Percentiles rank a stretch among this genome's conserved stretches.
These are phyloP conservation scores for Blera fallax DNA, from an alignment of 2,888 invertebrate species.

Conservation along the genomic window DNA sequence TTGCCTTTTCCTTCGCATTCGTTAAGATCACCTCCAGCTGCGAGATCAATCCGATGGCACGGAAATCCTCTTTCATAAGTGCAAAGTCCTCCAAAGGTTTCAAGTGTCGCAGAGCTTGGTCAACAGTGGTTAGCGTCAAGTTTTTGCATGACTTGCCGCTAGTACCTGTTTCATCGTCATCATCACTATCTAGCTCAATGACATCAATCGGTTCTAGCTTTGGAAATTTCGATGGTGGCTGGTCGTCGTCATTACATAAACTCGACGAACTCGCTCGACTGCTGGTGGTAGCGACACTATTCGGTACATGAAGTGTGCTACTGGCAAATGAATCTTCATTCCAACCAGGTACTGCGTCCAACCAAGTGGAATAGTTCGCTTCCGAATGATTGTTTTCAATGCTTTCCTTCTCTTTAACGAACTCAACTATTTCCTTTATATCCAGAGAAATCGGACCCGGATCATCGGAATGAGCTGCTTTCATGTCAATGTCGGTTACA, in stretches of 20 bases:
- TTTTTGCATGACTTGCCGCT: neutral
- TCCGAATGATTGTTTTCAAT: neutral
- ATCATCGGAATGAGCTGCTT: slow-evolving; percentile 8
- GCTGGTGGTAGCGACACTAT: slow-evolving; percentile 20
- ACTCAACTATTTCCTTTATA: slow-evolving; percentile 28
- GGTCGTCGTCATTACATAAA: slow-evolving; percentile 21
- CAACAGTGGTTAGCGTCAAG: neutral
- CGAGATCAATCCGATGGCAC: slow-evolving; percentile 79
- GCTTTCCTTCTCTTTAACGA: slow-evolving; percentile 8
- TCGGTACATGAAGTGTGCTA: slow-evolving; percentile 22
- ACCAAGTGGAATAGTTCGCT: neutral
- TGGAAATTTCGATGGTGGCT: slow-evolving; percentile 26
- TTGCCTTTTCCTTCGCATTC: slow-evolving; percentile 9
- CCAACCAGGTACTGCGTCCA: neutral
- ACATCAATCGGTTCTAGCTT: slow-evolving; percentile 55
- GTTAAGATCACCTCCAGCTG: slow-evolving; percentile 77
- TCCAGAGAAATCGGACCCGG: slow-evolving; percentile 44
- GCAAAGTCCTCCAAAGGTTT: slow-evolving; percentile 80
- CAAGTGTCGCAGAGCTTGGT: slow-evolving; percentile 78
- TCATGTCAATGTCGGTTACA: slow-evolving; percentile 70
- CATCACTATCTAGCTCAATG: slow-evolving; percentile 59
- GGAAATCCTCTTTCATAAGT: slow-evolving; percentile 79
- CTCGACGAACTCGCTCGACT: slow-evolving; percentile 22
- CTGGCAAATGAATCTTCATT: slow-evolving; percentile 52
- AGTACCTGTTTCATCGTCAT: slow-evolving; percentile 13